phyloP scores from a whole-genome alignment of 2,888 invertebrate species.

The Melanotus villosus region DNA sequence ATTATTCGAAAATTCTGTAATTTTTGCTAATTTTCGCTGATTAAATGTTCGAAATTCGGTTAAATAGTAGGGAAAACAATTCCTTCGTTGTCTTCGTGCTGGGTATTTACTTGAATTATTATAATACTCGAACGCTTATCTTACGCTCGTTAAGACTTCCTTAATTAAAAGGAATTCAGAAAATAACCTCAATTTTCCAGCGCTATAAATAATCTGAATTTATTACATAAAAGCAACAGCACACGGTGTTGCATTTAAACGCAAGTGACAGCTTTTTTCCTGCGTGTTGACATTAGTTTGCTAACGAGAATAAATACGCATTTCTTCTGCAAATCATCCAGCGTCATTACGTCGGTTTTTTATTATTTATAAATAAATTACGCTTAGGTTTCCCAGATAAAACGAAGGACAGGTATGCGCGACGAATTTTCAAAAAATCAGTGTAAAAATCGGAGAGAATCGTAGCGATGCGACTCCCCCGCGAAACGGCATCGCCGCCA shows the following conservation, averaged over 20 bases:
- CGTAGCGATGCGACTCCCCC: conserved; percentile 52
- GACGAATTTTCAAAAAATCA: conserved; percentile 1
- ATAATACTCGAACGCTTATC: conserved; percentile 15
- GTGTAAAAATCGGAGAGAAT: conserved; percentile 1
- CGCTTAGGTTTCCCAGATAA: no score
- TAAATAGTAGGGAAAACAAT: no score
- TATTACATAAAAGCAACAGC: conserved; percentile 16
- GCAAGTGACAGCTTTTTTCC: conserved; percentile 22
- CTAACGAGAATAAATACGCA: conserved; percentile 21
- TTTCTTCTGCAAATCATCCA: conserved; percentile 17
- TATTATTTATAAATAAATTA: not conserved
- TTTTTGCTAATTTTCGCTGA: no score
- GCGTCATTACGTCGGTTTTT: conserved; percentile 1
- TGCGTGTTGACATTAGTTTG: conserved; percentile 1
- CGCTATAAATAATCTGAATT: conserved; percentile 20
- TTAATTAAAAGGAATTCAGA: conserved; percentile 29
- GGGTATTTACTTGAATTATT: not conserved
- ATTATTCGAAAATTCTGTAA: no score
- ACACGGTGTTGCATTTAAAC: conserved; percentile 20
- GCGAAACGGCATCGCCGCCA: conserved; percentile 55
- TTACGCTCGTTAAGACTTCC: conserved; percentile 21
- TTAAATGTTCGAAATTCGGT: no score
- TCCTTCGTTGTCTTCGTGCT: no score
- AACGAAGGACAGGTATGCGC: no score
- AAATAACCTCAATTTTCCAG: conserved; percentile 21